These are phyloP conservation scores for Paracyclopina nana DNA, from an alignment of 1,140 invertebrate genomes.

Conservation along the genomic window DNA sequence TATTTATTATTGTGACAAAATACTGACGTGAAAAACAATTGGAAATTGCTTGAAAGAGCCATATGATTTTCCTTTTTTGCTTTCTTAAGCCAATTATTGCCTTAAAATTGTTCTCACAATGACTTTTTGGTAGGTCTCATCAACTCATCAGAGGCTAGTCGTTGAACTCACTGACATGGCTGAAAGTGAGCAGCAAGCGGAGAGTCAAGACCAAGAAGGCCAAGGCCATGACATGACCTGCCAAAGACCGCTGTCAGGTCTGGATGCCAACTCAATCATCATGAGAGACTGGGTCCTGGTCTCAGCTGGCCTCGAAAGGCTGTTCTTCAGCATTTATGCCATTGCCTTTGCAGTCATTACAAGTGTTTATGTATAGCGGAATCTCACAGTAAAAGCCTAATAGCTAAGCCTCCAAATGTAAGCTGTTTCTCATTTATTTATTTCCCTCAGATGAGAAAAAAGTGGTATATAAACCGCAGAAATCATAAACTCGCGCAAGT, in stretches of 20 bases:
- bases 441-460: too few species aligned
- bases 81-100: too few species aligned
- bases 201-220: neutral
- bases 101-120: too few species aligned
- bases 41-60: too few species aligned
- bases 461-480: too few species aligned
- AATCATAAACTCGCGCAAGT: too few species aligned
- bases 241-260: neutral
- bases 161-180: neutral
- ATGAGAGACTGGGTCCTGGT: slow-evolving; percentile 15
- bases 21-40: too few species aligned
- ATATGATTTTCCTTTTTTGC: too few species aligned
- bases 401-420: too few species aligned
- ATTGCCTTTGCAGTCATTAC: slow-evolving; percentile 14
- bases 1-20: too few species aligned
- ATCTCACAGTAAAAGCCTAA: too few species aligned
- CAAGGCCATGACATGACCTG: neutral
- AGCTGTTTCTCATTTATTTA: too few species aligned
- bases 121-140: neutral
- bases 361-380: slow-evolving; percentile 9
- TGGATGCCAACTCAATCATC: neutral
- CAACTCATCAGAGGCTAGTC: neutral
- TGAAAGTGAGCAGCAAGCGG: neutral
- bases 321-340: slow-evolving; percentile 16
- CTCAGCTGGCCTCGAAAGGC: slow-evolving; percentile 14